Percentiles rank a stretch among this genome's conserved stretches.
phyloP scores from a whole-genome alignment of 2,888 invertebrate species.

The Suillia variegata region DNA sequence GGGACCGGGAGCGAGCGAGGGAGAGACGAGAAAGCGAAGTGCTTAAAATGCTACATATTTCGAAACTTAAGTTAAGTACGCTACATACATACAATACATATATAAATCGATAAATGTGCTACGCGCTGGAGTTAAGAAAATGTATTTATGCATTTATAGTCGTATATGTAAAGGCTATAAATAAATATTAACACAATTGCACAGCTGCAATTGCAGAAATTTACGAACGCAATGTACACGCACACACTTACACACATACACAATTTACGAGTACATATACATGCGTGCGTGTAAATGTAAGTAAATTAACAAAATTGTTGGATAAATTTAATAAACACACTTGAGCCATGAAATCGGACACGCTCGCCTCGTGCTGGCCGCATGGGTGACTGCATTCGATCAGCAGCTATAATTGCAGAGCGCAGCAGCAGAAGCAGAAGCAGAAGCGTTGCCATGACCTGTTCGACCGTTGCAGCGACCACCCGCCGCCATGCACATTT shows the following conservation, averaged over 20 bases:
- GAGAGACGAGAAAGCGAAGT: too few relatives aligned
- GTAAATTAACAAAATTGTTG: not conserved
- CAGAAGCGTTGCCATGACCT: not conserved
- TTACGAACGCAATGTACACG: not conserved
- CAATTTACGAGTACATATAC: not conserved
- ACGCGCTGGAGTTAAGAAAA: not conserved
- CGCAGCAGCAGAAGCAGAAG: too few relatives aligned
- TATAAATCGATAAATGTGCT: not conserved
- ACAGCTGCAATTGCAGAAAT: not conserved
- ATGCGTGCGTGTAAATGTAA: not conserved
- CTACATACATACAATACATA: too few relatives aligned
- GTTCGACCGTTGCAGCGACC: not conserved
- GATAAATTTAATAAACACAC: conserved; percentile 1
- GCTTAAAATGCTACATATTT: too few relatives aligned
- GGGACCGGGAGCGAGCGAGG: too few relatives aligned
- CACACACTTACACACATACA: conserved; percentile 1
- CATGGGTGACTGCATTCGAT: not conserved
- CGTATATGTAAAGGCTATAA: not conserved
- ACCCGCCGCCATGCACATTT: conserved; percentile 33
- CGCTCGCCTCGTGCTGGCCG: too few relatives aligned
- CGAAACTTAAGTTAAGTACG: too few relatives aligned
- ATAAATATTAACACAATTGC: not conserved
- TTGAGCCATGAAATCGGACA: not conserved
- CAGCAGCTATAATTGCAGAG: not conserved
- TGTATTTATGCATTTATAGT: not conserved